These are phyloP conservation scores for Luperina testacea DNA, from an alignment of 2,888 invertebrate genomes.

Conservation along the genomic window DNA sequence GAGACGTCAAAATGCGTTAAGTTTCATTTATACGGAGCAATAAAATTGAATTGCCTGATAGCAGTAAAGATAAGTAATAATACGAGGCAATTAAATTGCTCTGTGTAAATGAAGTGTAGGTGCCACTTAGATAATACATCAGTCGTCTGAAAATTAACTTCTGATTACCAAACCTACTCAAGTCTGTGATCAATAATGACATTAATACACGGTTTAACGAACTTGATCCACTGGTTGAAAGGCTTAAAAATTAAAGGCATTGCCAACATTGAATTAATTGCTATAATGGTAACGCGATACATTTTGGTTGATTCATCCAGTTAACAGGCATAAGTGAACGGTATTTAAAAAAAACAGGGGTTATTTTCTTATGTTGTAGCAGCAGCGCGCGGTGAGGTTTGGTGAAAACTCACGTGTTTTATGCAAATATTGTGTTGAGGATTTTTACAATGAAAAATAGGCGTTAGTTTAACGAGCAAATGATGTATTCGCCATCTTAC, in stretches of 20 bases:
- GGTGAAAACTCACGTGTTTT: too few relatives aligned
- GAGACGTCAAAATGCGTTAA: not conserved
- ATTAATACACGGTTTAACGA: not conserved
- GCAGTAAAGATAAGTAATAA: not conserved
- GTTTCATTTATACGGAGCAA: not conserved
- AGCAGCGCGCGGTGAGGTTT: too few relatives aligned
- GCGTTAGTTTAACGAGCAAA: too few relatives aligned
- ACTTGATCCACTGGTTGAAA: not conserved
- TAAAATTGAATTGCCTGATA: slow-evolving; percentile 1
- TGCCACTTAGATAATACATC: not conserved
- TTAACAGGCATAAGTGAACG: not conserved
- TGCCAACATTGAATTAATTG: not conserved
- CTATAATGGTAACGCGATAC: too few relatives aligned
- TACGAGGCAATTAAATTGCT: not conserved
- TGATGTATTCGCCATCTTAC: too few relatives aligned
- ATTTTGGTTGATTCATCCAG: not conserved
- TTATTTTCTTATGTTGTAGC: too few relatives aligned
- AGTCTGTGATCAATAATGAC: not conserved
- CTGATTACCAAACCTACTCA: not conserved
- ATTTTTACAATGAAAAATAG: too few relatives aligned
- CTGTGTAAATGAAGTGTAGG: not conserved
- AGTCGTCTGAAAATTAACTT: not conserved
- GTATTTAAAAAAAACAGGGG: not conserved
- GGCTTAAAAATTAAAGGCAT: not conserved
- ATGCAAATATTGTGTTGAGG: too few relatives aligned